These are phyloP conservation scores for Troilus luridus DNA, from an alignment of 2,888 invertebrate species.

Conservation along the genomic window DNA sequence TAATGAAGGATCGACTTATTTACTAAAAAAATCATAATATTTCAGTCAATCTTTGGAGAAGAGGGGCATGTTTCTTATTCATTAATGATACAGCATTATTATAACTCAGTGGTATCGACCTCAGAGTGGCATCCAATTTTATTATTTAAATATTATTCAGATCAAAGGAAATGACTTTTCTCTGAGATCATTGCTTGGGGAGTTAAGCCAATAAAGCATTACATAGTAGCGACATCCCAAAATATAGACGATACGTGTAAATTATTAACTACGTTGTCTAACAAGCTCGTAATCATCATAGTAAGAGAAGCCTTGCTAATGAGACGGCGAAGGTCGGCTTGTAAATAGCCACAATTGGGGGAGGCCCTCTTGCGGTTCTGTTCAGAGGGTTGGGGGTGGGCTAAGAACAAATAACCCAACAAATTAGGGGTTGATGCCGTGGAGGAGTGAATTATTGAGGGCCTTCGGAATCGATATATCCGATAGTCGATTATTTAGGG, in stretches of 20 bases:
- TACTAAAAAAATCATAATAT: no score
- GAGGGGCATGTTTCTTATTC: no score
- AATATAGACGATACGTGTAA: not conserved
- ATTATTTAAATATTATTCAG: no score
- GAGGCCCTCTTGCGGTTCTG: conserved; percentile 5
- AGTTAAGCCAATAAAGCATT: no score
- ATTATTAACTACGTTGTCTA: not conserved
- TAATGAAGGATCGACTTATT: no score
- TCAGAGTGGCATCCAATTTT: no score
- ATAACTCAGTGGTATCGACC: no score
- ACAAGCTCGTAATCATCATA: not conserved
- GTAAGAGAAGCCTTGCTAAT: not conserved
- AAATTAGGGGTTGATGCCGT: conserved; percentile 36
- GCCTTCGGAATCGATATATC: conserved; percentile 21
- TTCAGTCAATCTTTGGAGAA: no score
- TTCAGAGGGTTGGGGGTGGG: not conserved
- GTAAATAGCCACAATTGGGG: conserved; percentile 25
- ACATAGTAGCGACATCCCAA: not conserved
- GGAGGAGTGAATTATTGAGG: conserved; percentile 41
- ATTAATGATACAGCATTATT: no score
- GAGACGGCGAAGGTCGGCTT: not conserved
- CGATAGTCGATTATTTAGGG: conserved; percentile 35
- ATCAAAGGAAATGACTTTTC: no score
- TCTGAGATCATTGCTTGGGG: no score
- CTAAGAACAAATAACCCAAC: conserved; percentile 38